Conservation (phyloP, 2,797 vertebrate species). For the Hemibagrus guttatus region DNA sequence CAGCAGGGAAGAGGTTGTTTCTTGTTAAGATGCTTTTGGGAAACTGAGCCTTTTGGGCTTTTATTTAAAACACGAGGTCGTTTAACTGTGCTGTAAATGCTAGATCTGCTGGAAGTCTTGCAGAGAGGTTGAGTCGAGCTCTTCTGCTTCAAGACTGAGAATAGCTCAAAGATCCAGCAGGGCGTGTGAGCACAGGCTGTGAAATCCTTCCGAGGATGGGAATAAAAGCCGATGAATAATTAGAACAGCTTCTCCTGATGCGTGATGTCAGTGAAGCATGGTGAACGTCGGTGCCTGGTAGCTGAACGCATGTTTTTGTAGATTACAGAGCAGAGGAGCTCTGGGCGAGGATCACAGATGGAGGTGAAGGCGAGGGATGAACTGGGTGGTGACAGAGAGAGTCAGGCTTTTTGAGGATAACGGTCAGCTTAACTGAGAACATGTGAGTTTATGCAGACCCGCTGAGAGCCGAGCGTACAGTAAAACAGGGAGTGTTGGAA, state of each 20-base stretch:
- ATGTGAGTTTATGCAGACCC: constrained; percentile 19
- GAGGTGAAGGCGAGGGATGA: background rate
- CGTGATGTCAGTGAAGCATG: background rate
- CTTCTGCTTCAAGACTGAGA: constrained; percentile 2
- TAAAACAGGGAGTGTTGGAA: constrained; percentile 8
- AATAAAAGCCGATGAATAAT: background rate
- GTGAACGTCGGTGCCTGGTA: background rate
- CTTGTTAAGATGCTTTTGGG: background rate
- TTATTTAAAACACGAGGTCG: background rate
- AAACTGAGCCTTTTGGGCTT: background rate
- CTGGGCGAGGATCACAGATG: background rate
- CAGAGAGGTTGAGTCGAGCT: background rate
- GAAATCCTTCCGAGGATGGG: constrained; percentile 29
- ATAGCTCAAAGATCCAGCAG: constrained; percentile 22
- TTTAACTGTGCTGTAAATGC: constrained; percentile 2
- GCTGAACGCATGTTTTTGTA: background rate
- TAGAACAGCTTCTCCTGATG: constrained; percentile 1
- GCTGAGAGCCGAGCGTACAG: constrained; percentile 18
- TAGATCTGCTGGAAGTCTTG: background rate
- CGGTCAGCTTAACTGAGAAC: constrained; percentile 32
- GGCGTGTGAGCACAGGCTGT: background rate
- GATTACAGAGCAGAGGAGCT: background rate
- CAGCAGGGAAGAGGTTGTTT: background rate
- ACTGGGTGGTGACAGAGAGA: constrained; percentile 13
- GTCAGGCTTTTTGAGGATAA: constrained; percentile 29